Percentiles rank a stretch among this genome's conserved stretches.
Evolutionary conservation across 2,888 invertebrate species (phyloP).

Genomic region (Idaea straminata): DNA sequence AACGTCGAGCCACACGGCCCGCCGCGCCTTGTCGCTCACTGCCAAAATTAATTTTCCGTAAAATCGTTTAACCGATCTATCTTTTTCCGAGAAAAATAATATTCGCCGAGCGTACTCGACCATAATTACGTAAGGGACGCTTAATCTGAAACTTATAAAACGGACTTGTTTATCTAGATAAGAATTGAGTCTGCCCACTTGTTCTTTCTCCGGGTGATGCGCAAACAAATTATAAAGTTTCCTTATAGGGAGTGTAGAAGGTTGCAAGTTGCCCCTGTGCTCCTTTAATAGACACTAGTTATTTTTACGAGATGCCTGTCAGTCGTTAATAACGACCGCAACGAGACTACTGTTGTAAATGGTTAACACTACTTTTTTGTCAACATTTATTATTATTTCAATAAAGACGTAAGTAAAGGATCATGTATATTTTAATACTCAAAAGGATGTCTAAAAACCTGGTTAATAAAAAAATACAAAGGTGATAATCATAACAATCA

Average conservation of each 20-base stretch:
- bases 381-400: constrained; percentile 30
- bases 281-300: constrained; percentile 48
- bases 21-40: constrained; percentile 67
- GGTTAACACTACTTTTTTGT: constrained; percentile 51
- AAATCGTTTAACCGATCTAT: constrained; percentile 75
- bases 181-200: constrained; percentile 50
- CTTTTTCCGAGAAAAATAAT: constrained; percentile 73
- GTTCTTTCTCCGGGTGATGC: constrained; percentile 48
- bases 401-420: constrained; percentile 10
- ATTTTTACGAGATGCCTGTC: constrained; percentile 49
- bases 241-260: constrained; percentile 57
- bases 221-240: constrained; percentile 68
- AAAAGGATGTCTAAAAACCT: neutral
- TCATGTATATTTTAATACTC: neutral
- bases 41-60: constrained; percentile 76
- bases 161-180: constrained; percentile 59
- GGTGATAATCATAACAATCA: neutral
- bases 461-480: neutral
- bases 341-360: constrained; percentile 50
- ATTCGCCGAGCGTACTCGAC: constrained; percentile 54
- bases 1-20: constrained; percentile 23
- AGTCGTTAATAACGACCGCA: constrained; percentile 57
- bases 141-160: constrained; percentile 59
- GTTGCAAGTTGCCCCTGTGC: constrained; percentile 48
- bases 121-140: constrained; percentile 57